phyloP scores from a whole-genome alignment of 2,113 vertebrate genomes.

The Arenaria interpres region DNA sequence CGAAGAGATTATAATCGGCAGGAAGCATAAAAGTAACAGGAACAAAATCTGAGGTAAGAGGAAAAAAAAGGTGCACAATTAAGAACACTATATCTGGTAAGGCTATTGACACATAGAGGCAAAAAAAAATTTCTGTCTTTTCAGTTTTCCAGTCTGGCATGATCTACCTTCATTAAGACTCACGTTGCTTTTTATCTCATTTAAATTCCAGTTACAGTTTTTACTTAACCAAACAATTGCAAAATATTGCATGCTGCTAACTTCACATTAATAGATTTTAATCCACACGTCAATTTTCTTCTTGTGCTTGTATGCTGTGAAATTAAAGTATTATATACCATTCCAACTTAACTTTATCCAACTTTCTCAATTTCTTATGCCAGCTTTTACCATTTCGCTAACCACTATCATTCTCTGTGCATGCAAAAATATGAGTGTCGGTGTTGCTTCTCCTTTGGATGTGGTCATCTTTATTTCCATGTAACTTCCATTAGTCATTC shows the following conservation, averaged over 20 bases:
- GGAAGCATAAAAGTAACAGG: constrained; percentile 98
- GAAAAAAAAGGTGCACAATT: neutral
- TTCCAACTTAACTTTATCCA: neutral
- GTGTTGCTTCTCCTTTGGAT: neutral
- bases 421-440: neutral
- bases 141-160: neutral
- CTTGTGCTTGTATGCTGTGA: neutral
- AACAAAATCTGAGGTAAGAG: constrained; percentile 85
- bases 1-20: constrained; percentile 95
- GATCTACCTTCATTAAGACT: neutral
- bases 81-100: neutral
- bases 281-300: neutral
- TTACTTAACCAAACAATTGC: neutral
- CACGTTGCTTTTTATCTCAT: neutral
- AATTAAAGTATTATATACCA: neutral
- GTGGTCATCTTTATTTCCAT: neutral
- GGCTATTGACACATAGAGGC: neutral
- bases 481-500: neutral
- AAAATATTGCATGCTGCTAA: neutral
- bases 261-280: neutral
- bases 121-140: neutral
- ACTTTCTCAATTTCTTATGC: neutral
- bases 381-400: neutral
- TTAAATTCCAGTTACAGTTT: neutral
- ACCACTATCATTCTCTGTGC: neutral